Evolutionary conservation across 2,888 invertebrate genomes (phyloP).

Genomic region (Lasioglossum zephyrum): DNA sequence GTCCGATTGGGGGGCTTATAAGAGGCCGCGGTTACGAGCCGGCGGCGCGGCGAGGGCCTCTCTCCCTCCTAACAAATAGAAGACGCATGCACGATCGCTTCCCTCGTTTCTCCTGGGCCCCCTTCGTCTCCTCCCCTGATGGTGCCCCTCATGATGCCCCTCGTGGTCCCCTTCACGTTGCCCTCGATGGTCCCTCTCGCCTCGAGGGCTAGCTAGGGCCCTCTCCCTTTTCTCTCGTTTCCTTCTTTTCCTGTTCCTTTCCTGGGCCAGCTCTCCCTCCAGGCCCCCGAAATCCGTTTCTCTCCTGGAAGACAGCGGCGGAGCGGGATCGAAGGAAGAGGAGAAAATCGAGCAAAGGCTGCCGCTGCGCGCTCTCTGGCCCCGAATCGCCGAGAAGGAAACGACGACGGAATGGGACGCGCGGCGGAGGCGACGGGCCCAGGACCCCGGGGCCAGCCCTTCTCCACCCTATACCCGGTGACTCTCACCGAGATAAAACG

Average conservation of each 20-base stretch:
- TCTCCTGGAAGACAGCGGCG: conserved; percentile 25
- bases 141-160: not conserved
- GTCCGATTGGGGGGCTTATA: conserved; percentile 76
- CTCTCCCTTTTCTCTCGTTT: conserved; percentile 40
- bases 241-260: conserved; percentile 39
- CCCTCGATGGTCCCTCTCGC: conserved; percentile 14
- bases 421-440: not conserved
- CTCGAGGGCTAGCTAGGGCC: conserved; percentile 19
- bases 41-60: conserved; percentile 47
- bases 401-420: conserved; percentile 5
- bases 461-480: conserved; percentile 36
- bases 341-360: conserved; percentile 77
- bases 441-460: conserved; percentile 48
- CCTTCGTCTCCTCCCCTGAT: conserved; percentile 21
- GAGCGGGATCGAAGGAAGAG: conserved; percentile 58
- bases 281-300: conserved; percentile 55
- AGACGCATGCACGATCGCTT: conserved; percentile 68
- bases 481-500: conserved; percentile 65
- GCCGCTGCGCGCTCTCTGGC: conserved; percentile 33
- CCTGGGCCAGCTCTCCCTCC: conserved; percentile 7
- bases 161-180: not conserved
- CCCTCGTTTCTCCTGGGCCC: conserved; percentile 52
- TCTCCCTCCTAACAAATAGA: conserved; percentile 77
- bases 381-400: conserved; percentile 17
- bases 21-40: conserved; percentile 74